These are phyloP conservation scores for Ectemnius cavifrons DNA, from an alignment of 2,888 invertebrate genomes.

Conservation along the genomic window DNA sequence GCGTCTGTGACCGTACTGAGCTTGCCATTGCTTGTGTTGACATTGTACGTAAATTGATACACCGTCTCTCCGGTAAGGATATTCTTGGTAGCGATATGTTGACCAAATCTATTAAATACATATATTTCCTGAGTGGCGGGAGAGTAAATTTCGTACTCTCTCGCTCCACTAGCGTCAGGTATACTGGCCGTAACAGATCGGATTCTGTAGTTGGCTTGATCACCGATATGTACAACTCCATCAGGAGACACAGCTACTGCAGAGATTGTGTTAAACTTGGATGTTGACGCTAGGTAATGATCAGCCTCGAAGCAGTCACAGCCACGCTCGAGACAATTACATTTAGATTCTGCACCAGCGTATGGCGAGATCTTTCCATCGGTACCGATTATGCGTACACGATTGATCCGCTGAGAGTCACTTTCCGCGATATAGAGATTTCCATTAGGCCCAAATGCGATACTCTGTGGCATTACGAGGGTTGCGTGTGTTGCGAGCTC, in stretches of 20 bases:
- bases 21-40: constrained; percentile 97
- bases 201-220: constrained; percentile 94
- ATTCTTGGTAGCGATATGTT: constrained; percentile 95
- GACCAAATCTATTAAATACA: constrained; percentile 95
- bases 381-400: constrained; percentile 93
- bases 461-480: constrained; percentile 95
- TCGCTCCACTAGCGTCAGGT: constrained; percentile 89
- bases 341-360: constrained; percentile 95
- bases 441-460: constrained; percentile 95
- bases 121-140: constrained; percentile 97
- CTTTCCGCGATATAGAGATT: constrained; percentile 97
- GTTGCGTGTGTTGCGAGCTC: constrained; percentile 95
- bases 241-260: constrained; percentile 96
- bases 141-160: constrained; percentile 96
- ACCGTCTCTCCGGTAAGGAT: constrained; percentile 96
- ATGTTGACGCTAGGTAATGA: constrained; percentile 93
- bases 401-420: constrained; percentile 95
- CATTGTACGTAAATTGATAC: constrained; percentile 96
- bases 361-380: constrained; percentile 96
- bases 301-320: constrained; percentile 96
- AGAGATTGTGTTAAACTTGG: constrained; percentile 96
- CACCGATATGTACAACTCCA: constrained; percentile 96
- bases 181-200: constrained; percentile 93
- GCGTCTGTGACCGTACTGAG: constrained; percentile 95
- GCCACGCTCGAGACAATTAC: constrained; percentile 93